Evolutionary conservation across 1,140 invertebrate genomes (phyloP).

Genomic region (Frieseomelitta varia): DNA sequence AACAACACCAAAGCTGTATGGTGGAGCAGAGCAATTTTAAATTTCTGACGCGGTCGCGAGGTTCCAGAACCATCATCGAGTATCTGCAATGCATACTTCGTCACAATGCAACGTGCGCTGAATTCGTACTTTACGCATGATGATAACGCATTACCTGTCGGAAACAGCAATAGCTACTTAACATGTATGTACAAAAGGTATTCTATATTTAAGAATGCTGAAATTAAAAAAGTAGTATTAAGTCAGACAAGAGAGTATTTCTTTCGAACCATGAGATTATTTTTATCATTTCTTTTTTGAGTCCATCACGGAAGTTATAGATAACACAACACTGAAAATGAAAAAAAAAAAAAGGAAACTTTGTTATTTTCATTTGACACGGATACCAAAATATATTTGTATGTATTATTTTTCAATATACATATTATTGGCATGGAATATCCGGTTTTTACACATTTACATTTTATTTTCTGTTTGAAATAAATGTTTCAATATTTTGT

Average conservation of each 20-base stretch:
- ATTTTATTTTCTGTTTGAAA: neutral
- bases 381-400: neutral
- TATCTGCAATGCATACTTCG: neutral
- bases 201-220: slow-evolving; percentile 39
- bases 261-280: slow-evolving; percentile 19
- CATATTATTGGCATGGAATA: slow-evolving; percentile 1
- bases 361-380: neutral
- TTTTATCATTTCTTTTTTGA: neutral
- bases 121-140: slow-evolving; percentile 34
- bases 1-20: neutral
- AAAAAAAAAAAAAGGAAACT: neutral
- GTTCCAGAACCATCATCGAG: neutral
- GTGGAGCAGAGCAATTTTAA: neutral
- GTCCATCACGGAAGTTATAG: neutral
- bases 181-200: slow-evolving; percentile 47
- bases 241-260: slow-evolving; percentile 35
- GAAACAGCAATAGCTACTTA: slow-evolving; percentile 47
- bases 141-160: slow-evolving; percentile 38
- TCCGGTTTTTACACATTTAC: neutral
- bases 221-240: slow-evolving; percentile 41
- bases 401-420: slow-evolving; percentile 12
- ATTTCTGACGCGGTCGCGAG: neutral
- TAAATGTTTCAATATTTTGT: neutral
- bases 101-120: neutral
- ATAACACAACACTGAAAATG: neutral